Base-by-base conservation (phyloP, 2,113 vertebrate species). In the Python bivittatus region DNA sequence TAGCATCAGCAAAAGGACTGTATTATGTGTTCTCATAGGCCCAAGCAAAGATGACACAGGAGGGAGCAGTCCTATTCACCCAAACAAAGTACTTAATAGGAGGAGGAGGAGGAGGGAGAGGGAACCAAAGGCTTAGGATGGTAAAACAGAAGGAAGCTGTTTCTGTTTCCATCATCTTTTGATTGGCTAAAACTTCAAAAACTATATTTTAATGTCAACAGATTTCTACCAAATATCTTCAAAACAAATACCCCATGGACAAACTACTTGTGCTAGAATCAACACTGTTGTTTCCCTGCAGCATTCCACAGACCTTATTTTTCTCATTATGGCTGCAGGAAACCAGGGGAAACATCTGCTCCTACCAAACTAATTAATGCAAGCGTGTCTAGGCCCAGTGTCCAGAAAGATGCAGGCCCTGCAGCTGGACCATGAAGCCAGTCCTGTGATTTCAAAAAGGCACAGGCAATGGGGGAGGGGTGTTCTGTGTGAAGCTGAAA, bases 291-390 rank as follows among this genome's bases (percentile, higher is more conserved):
- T 91, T 54, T 90, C 94, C 93, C 85, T 52, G 93, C 61, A 93
- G 42, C 61, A 20, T 90, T 53, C 29, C 90, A n/a, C 12, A 93
- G 38, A 86, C 91, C 94, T 94, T 96, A 92, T 92, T 94, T 93
- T 95, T 86, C 93, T 88, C 94, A 93, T 95, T 96, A 94, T 95
- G 91, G 93, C 94, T 95, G 94, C 93, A 93, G 84, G 95, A 93
- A 96, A 95, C 93, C 84, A 96, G 91, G 94, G 84, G 93, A 94
- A 92, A 92, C 94, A 95, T 95, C 92, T 6, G 52, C 90, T 92
- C 92, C 53, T 93, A 92, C 93, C 95, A 91, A 96, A 95, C 90
- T 94, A 93, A 96, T 93, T 92, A 93, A 92, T 7, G 88, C 33
- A 91, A 88, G 91, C 93, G 91, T 83, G 87, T 90, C 86, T 22